Percentiles rank a stretch among this genome's conserved stretches.
Evolutionary conservation across 2,113 vertebrate genomes (phyloP).

Genomic region (Trogon melanurus): DNA sequence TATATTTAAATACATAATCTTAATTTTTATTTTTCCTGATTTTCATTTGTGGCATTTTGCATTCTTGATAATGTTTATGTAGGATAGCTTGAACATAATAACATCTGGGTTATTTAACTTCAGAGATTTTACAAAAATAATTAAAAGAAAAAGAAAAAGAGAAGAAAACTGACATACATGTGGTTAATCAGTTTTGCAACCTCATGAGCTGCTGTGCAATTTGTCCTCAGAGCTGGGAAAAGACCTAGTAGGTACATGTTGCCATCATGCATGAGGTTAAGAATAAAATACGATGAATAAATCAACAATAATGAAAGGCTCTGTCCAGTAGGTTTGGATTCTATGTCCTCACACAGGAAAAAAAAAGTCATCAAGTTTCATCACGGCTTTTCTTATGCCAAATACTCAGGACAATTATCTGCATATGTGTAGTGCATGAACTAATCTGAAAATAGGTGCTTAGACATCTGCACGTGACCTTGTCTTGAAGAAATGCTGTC

Average conservation of each 20-base stretch:
- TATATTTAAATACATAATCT: background rate
- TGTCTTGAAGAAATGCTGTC: background rate
- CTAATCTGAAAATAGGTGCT: background rate
- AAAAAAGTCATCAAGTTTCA: background rate
- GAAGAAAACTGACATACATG: rapidly evolving
- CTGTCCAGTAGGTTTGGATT: rapidly evolving
- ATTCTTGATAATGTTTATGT: background rate
- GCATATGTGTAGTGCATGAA: background rate
- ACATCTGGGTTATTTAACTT: background rate
- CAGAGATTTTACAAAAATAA: background rate
- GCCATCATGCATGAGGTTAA: background rate
- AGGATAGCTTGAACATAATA: background rate
- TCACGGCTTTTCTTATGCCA: background rate
- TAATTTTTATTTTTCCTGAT: background rate
- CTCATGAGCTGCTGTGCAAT: background rate
- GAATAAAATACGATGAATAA: background rate
- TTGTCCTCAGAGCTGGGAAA: background rate
- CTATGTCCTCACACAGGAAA: background rate
- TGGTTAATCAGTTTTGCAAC: background rate
- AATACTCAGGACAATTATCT: background rate
- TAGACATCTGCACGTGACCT: background rate
- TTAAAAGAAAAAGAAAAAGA: background rate
- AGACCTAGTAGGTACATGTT: rapidly evolving
- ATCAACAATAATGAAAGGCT: background rate
- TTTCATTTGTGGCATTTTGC: background rate